Percentiles rank a stretch among this genome's conserved stretches.
Evolutionary conservation across 2,888 invertebrate species (phyloP).

Genomic region (Idaea biselata): DNA sequence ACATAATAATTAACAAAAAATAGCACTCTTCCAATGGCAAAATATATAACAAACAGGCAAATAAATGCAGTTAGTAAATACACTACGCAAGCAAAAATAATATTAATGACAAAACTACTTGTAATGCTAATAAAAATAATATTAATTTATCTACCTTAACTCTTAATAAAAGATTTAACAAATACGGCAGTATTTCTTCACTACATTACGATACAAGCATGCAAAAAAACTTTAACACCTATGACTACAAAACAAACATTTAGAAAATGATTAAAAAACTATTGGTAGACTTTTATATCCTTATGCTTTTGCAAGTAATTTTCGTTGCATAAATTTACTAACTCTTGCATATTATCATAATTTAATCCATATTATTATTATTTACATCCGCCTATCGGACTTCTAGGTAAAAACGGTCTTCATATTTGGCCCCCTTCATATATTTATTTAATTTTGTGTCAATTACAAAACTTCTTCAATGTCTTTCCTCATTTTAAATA

Average conservation of each 20-base stretch:
- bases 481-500: slow-evolving; percentile 66
- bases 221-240: slow-evolving; percentile 39
- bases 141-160: background rate
- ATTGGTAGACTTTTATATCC: no score
- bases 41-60: background rate
- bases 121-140: background rate
- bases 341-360: background rate
- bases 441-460: background rate
- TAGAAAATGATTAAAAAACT: no score
- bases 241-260: slow-evolving; percentile 23
- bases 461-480: slow-evolving; percentile 64
- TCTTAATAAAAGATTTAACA: slow-evolving; percentile 26
- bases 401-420: background rate
- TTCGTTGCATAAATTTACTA: background rate
- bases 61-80: background rate
- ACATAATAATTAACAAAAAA: no score
- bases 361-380: no score
- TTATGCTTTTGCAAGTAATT: background rate
- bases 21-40: no score
- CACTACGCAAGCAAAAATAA: background rate
- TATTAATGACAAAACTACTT: background rate
- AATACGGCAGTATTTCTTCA: slow-evolving; percentile 39
- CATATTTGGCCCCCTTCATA: no score
- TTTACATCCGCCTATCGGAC: background rate
- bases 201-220: slow-evolving; percentile 6